Evolutionary conservation across 2,113 vertebrate genomes (phyloP).

Genomic region (Serilophus lunatus): DNA sequence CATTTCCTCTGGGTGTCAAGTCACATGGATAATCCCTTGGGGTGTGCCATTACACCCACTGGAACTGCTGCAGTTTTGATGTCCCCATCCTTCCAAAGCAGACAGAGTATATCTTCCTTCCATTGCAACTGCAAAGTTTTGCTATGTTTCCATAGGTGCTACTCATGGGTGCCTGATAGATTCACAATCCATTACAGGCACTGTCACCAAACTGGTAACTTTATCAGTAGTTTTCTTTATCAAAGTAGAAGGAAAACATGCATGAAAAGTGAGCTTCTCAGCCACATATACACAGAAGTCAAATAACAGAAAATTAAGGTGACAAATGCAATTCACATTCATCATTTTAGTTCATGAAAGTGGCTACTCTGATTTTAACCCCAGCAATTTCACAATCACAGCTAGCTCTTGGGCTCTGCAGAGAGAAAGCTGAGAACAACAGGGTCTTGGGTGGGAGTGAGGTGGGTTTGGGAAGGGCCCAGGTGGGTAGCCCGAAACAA

Average conservation of each 20-base stretch:
- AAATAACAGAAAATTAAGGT: neutral
- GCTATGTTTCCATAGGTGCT: neutral
- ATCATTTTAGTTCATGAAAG: neutral
- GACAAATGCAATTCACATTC: neutral
- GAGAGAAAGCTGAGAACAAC: neutral
- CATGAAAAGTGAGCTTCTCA: neutral
- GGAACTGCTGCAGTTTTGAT: slow-evolving; percentile 24
- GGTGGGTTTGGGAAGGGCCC: neutral
- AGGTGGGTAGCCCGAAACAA: neutral
- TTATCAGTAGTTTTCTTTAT: neutral
- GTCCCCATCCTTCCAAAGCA: neutral
- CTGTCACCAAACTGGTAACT: neutral
- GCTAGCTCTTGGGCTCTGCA: neutral
- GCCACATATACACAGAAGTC: neutral
- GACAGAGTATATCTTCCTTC: neutral
- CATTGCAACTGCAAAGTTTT: neutral
- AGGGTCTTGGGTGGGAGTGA: neutral
- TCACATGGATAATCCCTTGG: slow-evolving; percentile 20
- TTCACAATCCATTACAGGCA: neutral
- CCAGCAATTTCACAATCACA: neutral
- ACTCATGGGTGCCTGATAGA: neutral
- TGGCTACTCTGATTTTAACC: neutral
- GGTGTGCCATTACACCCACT: slow-evolving; percentile 45
- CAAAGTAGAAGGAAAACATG: rapidly evolving
- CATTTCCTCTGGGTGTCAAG: slow-evolving; percentile 54